A percentile compares a stretch with the other conserved stretches of the same genome.
phyloP scores from a whole-genome alignment of 2,797 vertebrate species.

The Zonotrichia albicollis region DNA sequence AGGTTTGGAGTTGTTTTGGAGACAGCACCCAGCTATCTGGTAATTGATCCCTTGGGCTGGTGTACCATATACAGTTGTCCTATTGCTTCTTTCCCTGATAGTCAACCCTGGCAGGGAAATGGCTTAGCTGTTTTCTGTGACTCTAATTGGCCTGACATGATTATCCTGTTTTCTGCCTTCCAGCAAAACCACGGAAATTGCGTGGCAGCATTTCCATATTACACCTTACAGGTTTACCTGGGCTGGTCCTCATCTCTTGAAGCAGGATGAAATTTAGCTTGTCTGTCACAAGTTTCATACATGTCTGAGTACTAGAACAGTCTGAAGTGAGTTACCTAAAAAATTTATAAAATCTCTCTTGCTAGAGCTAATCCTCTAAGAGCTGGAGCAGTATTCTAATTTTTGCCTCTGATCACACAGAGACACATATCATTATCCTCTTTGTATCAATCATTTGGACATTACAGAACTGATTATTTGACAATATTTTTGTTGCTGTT shows the following conservation, averaged over 20 bases:
- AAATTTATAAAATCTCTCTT: background rate
- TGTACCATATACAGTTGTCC: background rate
- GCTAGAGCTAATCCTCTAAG: background rate
- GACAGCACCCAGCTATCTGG: background rate
- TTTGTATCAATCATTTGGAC: background rate
- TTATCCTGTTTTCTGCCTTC: slow-evolving; percentile 29
- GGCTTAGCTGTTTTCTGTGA: background rate
- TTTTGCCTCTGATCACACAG: background rate
- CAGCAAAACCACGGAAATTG: background rate
- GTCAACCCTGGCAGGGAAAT: background rate
- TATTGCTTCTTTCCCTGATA: background rate
- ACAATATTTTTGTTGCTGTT: background rate
- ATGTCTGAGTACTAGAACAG: background rate
- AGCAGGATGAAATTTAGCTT: background rate
- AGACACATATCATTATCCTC: background rate
- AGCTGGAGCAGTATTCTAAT: background rate
- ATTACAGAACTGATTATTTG: background rate
- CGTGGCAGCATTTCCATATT: background rate
- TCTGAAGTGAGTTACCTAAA: background rate
- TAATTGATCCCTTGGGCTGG: background rate
- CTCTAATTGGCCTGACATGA: background rate
- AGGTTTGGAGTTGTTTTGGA: background rate
- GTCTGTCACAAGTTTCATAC: background rate
- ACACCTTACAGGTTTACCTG: background rate
- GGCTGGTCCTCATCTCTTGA: background rate